phyloP scores from a whole-genome alignment of 2,888 invertebrate species.

The Omphaloscelis lunosa region DNA sequence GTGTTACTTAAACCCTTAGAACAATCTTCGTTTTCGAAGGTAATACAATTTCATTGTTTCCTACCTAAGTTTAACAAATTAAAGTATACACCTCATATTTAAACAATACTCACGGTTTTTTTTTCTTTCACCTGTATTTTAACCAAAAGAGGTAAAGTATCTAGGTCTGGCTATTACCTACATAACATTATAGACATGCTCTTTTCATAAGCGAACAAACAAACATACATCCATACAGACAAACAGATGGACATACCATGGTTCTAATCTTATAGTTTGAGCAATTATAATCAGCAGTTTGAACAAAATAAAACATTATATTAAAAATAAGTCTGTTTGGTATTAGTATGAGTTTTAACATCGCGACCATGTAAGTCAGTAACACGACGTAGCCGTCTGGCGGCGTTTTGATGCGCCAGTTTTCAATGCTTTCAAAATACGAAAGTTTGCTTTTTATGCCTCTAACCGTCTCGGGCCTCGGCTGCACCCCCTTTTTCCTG shows the following conservation, averaged over 20 bases:
- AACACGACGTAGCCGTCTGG: slow-evolving; percentile 5
- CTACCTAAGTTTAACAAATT: neutral
- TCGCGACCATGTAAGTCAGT: slow-evolving; percentile 10
- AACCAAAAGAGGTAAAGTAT: slow-evolving; percentile 2
- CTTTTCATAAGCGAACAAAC: slow-evolving; percentile 6
- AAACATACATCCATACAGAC: slow-evolving; percentile 38
- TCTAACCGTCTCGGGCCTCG: slow-evolving; percentile 82
- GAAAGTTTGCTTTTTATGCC: slow-evolving; percentile 43
- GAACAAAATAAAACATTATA: slow-evolving; percentile 16
- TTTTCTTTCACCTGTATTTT: slow-evolving; percentile 2
- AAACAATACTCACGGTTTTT: slow-evolving; percentile 4
- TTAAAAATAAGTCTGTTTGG: neutral
- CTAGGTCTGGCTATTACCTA: slow-evolving; percentile 8
- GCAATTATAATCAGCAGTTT: neutral
- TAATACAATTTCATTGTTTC: neutral
- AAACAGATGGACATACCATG: slow-evolving; percentile 17
- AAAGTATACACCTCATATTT: neutral
- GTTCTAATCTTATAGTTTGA: slow-evolving; percentile 34
- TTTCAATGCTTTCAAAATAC: slow-evolving; percentile 39
- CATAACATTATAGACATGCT: neutral
- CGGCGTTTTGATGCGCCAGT: slow-evolving; percentile 12
- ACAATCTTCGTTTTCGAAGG: neutral
- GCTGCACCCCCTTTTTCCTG: slow-evolving; percentile 79
- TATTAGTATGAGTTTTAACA: slow-evolving; percentile 18
- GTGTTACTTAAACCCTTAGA: neutral